Evolutionary conservation across 2,113 vertebrate genomes (phyloP).

Genomic region (Seriola quinqueradiata): DNA sequence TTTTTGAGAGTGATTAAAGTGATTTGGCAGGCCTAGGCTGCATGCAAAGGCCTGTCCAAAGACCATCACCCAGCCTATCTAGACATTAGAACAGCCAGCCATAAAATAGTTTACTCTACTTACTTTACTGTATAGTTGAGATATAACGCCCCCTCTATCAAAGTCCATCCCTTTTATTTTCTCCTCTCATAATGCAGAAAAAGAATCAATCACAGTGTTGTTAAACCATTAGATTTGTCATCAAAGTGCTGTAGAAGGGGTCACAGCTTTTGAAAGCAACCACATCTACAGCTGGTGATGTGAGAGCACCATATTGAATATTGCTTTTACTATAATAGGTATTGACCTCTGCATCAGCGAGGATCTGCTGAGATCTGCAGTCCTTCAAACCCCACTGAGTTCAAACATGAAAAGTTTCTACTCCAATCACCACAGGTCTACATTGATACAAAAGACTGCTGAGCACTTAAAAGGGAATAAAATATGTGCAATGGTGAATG

Average conservation of each 20-base stretch:
- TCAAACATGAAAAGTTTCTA: conserved; percentile 64
- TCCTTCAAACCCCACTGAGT: conserved; percentile 69
- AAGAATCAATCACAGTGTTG: conserved; percentile 17
- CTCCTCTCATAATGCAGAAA: conserved; percentile 18
- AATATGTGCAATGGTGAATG: conserved; percentile 54
- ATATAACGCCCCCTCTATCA: background rate
- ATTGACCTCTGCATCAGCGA: conserved; percentile 71
- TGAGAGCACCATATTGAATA: conserved; percentile 68
- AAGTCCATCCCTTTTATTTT: conserved; percentile 27
- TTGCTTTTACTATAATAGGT: conserved; percentile 77
- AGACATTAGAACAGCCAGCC: background rate
- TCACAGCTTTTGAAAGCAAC: conserved; percentile 38
- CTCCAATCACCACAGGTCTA: conserved; percentile 48
- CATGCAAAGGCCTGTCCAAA: conserved; percentile 16
- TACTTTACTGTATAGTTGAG: background rate
- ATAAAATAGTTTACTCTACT: conserved; percentile 5
- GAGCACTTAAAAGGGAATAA: conserved; percentile 68
- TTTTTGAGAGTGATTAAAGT: background rate
- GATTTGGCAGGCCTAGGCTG: background rate
- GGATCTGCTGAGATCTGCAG: conserved; percentile 75
- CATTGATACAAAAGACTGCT: conserved; percentile 56
- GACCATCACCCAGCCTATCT: conserved; percentile 19
- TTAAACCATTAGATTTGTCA: conserved; percentile 50
- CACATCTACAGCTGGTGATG: conserved; percentile 37
- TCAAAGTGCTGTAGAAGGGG: conserved; percentile 21